Evolutionary conservation across 2,113 vertebrate species (phyloP).

Genomic region (Vulpes vulpes): DNA sequence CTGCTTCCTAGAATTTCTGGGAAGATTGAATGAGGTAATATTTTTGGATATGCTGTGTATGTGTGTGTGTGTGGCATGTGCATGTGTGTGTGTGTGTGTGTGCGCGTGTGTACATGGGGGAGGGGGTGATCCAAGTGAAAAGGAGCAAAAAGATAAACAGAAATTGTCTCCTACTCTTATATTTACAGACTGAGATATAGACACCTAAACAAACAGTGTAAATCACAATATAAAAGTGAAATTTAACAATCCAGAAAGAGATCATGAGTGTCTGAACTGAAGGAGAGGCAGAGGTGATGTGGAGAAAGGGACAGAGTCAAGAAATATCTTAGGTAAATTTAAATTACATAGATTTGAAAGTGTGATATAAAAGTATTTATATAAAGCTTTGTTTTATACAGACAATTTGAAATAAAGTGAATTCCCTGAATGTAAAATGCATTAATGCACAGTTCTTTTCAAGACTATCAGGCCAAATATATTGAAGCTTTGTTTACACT

Average conservation of each 20-base stretch:
- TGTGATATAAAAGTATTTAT: neutral
- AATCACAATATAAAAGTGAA: neutral
- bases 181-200: neutral
- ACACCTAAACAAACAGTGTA: neutral
- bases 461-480: neutral
- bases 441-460: neutral
- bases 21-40: slow-evolving; percentile 61
- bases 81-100: too few species aligned
- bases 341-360: neutral
- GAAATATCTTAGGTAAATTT: neutral
- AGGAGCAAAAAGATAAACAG: neutral
- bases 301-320: neutral
- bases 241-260: neutral
- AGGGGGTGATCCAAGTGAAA: neutral
- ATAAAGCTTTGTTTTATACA: neutral
- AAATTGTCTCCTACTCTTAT: neutral
- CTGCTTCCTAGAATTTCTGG: slow-evolving; percentile 1
- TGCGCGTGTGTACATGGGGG: too few species aligned
- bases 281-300: neutral
- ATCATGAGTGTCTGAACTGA: neutral
- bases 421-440: neutral
- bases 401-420: neutral
- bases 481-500: neutral
- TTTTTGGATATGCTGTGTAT: neutral
- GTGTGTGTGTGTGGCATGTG: neutral